Percentiles rank a stretch among this genome's conserved stretches.
phyloP scores from a whole-genome alignment of 2,888 invertebrate genomes.

The Gisinianus flammeolus region DNA sequence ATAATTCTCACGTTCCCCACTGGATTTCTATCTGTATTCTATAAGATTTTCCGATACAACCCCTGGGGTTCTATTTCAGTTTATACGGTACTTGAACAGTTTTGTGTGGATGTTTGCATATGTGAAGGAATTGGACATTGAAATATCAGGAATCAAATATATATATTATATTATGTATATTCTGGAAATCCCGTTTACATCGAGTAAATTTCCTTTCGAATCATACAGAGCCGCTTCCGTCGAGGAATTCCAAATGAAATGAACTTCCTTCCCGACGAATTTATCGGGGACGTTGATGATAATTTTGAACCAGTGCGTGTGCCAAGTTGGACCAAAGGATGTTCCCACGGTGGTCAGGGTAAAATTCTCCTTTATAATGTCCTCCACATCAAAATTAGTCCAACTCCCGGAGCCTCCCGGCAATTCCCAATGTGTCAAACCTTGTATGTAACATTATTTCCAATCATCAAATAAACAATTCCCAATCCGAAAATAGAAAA shows the following conservation, averaged over 20 bases:
- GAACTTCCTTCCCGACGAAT: constrained; percentile 63
- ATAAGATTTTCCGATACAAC: no score
- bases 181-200: constrained; percentile 54
- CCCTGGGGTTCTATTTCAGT: no score
- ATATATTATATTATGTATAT: not conserved
- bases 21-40: not conserved
- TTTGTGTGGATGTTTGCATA: no score
- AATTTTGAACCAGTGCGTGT: constrained; percentile 65
- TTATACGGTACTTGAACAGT: no score
- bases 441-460: no score
- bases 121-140: no score
- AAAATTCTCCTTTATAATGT: constrained; percentile 49
- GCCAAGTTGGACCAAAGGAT: constrained; percentile 62
- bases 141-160: not conserved
- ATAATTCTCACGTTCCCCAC: not conserved
- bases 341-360: constrained; percentile 56
- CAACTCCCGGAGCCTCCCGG: constrained; percentile 60
- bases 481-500: no score
- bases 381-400: constrained; percentile 60
- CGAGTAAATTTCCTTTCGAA: constrained; percentile 61
- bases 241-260: constrained; percentile 63
- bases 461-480: no score
- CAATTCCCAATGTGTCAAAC: constrained; percentile 2
- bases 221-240: constrained; percentile 63
- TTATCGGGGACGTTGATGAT: constrained; percentile 61